Evolutionary conservation across 1,140 invertebrate species (phyloP), one percentile per base, ranked within the genome.

Genomic region (Adoxophyes honmai): DNA sequence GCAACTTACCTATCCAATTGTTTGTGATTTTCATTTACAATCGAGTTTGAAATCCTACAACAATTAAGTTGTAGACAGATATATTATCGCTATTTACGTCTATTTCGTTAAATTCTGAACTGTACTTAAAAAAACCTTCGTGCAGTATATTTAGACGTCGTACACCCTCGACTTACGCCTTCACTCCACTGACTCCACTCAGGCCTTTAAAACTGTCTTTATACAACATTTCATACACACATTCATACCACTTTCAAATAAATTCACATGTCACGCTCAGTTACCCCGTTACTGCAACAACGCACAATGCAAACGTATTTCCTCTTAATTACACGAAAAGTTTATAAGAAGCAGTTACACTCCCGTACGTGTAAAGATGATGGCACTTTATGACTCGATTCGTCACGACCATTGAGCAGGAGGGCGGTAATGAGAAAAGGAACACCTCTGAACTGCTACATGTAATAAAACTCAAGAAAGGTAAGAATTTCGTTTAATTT

Each of bases 371-470:
- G 75, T 70, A 68, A 72, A 48, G 18, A 48, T 48, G 42, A 48
- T 28, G 42, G 42, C 18, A 56, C 53, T 87, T 87, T 85, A 87
- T 82, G 79, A 82, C 68, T 67, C 79, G 63, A 82, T 87, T 84
- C 74, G 84, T 87, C 76, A 82, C 84, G 79, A 82, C 81, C 72
- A 77, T 85, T 82, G 73, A 87, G 68, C 79, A 83, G 70, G 76
- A 73, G 62, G 68, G 68, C 68, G 69, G 72, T 77, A 76, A 81
- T 71, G 76, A 75, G 67, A 55, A 52, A 52, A 34, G 51, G 34
- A 35, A 68, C 59, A 66, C 52, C 59, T 61, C 44, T 52, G 53
- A 57, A 38, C 55, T 62, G 66, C 69, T 66, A 71, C 59, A 67
- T 70, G 71, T 62, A 73, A 72, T 78, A 78, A 80, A 82, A 80